Evolutionary conservation across 2,113 vertebrate genomes (phyloP), one percentile per base, ranked within the genome.

Genomic region (Chroicocephalus ridibundus): DNA sequence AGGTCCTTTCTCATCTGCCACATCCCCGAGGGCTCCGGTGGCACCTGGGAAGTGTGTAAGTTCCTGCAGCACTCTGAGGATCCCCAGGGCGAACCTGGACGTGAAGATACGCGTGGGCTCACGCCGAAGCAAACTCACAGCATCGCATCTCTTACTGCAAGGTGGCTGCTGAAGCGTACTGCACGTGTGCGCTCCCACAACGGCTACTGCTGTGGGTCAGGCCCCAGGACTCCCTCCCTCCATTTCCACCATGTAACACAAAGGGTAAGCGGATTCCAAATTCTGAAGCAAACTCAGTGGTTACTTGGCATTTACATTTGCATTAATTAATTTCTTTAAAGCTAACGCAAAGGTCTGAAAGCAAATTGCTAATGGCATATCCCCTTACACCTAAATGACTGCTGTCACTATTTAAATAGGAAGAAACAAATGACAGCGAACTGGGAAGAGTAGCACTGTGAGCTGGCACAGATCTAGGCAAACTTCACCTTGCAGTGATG

Each of bases 291-390:
- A 91, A 84, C 60, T 49, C 32, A 47, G 20, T 15, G 68, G 32
- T 17, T 31, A 51, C 49, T 54, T 79, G 62, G 11, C 44, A 71
- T 94, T 94, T 87, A 47, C 29, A 68, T 55, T 38, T 75, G 44
- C 72, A 78, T 68, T 75, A 74, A 94, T 70, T 88, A 46, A 76
- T 95, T 85, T 65, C 11, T 72, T 85, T 36, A 55, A 71, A 92
- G 57, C 20, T 68, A 87, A 54, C 11, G 38, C 47, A 87, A 88
- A 91, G 54, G 36, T 84, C 62, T 70, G 64, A 78, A 82, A 83
- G 32, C 22, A 85, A 87, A 90, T 80, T 19, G 61, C 61, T 74
- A 51, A 52, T 27, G 79, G 62, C 55, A 66, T 29, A 46, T 42
- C 29, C 46, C n/a, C 19, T 83, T 54, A 66, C 24, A 66, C 57